Conservation (phyloP, 2,113 vertebrate species). For the Campylorhamphus procurvoides region DNA sequence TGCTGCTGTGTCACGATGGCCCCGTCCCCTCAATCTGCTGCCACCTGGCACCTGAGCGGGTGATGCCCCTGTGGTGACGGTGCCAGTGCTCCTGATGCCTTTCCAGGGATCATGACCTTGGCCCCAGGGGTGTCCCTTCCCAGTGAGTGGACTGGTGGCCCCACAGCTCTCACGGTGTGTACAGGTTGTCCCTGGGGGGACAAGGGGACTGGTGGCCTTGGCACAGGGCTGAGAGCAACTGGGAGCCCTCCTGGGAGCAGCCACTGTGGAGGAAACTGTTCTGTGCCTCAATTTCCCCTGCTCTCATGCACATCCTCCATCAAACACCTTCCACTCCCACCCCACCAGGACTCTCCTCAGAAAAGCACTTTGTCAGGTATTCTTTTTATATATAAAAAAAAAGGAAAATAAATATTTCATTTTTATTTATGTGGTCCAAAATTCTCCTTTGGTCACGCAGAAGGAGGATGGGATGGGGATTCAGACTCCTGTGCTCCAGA, state of each 20-base stretch:
- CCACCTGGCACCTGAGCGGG: neutral
- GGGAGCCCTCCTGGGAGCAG: neutral
- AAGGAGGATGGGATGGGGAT: neutral
- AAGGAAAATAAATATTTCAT: neutral
- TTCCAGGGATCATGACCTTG: neutral
- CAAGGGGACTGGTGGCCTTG: neutral
- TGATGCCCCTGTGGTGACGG: neutral
- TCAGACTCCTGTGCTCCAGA: neutral
- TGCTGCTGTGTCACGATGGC: accelerated
- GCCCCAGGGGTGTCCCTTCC: accelerated
- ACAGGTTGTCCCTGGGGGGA: neutral
- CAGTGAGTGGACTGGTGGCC: accelerated
- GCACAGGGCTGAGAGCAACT: neutral
- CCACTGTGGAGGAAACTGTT: accelerated
- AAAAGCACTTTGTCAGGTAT: neutral
- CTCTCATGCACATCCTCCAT: too few relatives aligned
- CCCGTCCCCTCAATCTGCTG: accelerated
- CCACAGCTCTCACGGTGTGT: accelerated
- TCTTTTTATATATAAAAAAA: neutral
- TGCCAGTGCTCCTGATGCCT: neutral
- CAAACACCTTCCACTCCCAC: accelerated
- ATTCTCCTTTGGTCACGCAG: accelerated
- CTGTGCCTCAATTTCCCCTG: neutral
- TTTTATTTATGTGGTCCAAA: neutral
- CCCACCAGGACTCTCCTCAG: neutral